phyloP scores from a whole-genome alignment of 1,140 invertebrate species.

The Eurosta solidaginis region DNA sequence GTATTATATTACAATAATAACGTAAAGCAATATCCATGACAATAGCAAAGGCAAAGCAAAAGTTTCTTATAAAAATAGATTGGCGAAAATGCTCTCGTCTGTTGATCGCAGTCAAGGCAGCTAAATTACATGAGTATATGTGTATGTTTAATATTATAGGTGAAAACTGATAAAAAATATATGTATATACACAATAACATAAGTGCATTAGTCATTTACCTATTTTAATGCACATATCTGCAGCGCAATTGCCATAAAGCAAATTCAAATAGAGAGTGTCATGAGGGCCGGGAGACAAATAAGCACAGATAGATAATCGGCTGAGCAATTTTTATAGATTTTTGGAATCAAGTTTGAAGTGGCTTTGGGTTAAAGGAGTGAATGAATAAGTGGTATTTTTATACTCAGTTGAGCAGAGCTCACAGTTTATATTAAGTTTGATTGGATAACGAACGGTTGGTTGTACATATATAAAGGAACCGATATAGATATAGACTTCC shows the following conservation, averaged over 20 bases:
- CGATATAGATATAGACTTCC: no score
- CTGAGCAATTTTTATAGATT: background rate
- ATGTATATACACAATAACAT: background rate
- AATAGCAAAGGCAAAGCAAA: background rate
- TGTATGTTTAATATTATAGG: background rate
- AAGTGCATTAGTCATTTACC: background rate
- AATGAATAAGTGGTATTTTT: no score
- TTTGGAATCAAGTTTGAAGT: background rate
- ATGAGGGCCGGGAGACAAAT: background rate
- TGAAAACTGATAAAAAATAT: background rate
- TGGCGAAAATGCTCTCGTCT: background rate
- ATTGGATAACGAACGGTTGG: no score
- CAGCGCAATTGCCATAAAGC: background rate
- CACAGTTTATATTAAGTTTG: no score
- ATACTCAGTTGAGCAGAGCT: no score
- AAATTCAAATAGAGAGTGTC: background rate
- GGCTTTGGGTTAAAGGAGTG: no score
- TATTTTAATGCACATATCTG: background rate
- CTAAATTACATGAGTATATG: no score
- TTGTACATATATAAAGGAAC: no score
- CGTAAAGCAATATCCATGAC: background rate
- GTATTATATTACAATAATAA: conserved; percentile 50
- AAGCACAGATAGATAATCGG: background rate
- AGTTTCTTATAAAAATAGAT: background rate
- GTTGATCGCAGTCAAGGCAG: conserved; percentile 15